These are phyloP conservation scores for Chloebia gouldiae DNA, from an alignment of 2,113 vertebrate genomes.

Conservation along the genomic window DNA sequence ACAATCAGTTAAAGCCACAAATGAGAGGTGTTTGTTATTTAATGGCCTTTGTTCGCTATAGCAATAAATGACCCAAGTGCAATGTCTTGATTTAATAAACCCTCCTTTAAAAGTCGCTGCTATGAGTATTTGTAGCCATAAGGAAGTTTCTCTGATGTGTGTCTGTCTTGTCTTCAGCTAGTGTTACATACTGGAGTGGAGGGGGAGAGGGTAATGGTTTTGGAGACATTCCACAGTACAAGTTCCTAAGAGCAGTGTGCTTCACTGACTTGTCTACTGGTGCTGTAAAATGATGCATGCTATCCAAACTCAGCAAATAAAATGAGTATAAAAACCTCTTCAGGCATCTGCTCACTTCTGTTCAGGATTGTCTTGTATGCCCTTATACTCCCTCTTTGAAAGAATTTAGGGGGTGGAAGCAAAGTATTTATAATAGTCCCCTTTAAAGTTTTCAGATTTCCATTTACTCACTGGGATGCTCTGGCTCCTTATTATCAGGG, in stretches of 20 bases:
- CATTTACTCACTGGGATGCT: background rate
- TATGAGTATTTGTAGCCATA: slow-evolving; percentile 72
- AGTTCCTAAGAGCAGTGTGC: slow-evolving; percentile 42
- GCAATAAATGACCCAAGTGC: slow-evolving; percentile 82
- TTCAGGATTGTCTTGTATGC: background rate
- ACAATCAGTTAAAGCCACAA: slow-evolving; percentile 72
- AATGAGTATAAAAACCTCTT: background rate
- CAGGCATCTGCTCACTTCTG: background rate
- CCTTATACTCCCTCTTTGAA: too few relatives aligned
- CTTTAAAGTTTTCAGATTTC: background rate
- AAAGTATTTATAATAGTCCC: background rate
- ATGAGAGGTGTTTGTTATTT: slow-evolving; percentile 44
- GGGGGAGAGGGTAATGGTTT: background rate
- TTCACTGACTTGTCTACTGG: slow-evolving; percentile 68
- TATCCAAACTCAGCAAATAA: slow-evolving; percentile 60
- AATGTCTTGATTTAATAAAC: slow-evolving; percentile 75
- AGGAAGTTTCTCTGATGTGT: slow-evolving; percentile 32
- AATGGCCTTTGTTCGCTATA: slow-evolving; percentile 75
- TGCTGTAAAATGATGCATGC: slow-evolving; percentile 73
- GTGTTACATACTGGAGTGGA: slow-evolving; percentile 27
- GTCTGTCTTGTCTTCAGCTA: slow-evolving; percentile 52
- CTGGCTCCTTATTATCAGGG: background rate
- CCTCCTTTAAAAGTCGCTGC: slow-evolving; percentile 72
- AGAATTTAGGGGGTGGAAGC: background rate
- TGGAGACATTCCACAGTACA: slow-evolving; percentile 72